These are phyloP conservation scores for Sarotherodon lohbergeri DNA, from an alignment of 2,113 vertebrate genomes.

Conservation along the genomic window DNA sequence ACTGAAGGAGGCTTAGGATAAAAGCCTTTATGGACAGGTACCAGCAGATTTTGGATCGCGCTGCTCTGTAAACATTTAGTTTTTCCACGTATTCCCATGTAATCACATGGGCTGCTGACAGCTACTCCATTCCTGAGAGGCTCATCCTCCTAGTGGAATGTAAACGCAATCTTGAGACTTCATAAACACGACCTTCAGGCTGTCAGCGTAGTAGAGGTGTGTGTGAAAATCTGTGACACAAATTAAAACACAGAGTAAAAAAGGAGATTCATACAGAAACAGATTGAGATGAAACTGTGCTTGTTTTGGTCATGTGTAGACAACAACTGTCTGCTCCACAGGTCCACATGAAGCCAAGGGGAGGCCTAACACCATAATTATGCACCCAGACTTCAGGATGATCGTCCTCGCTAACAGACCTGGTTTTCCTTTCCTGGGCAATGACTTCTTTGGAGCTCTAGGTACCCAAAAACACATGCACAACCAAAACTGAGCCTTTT, in stretches of 20 bases:
- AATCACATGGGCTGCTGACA: background rate
- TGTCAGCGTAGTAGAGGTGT: background rate
- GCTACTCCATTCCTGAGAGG: background rate
- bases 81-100: background rate
- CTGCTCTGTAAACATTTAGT: background rate
- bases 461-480: conserved; percentile 62
- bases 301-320: background rate
- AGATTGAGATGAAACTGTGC: background rate
- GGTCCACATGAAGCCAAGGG: conserved; percentile 68
- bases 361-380: conserved; percentile 78
- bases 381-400: conserved; percentile 98
- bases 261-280: background rate
- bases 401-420: conserved; percentile 93
- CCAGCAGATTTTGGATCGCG: background rate
- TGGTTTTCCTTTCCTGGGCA: conserved; percentile 96
- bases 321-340: conserved; percentile 48
- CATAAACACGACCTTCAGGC: conserved; percentile 10
- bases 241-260: background rate
- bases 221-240: background rate
- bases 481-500: background rate
- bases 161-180: background rate
- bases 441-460: conserved; percentile 95
- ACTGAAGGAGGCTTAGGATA: background rate
- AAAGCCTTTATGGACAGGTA: conserved; percentile 39
- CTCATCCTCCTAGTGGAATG: conserved; percentile 11